Conservation (phyloP, 2,888 invertebrate species). For the Leptarthrus brevirostris region DNA sequence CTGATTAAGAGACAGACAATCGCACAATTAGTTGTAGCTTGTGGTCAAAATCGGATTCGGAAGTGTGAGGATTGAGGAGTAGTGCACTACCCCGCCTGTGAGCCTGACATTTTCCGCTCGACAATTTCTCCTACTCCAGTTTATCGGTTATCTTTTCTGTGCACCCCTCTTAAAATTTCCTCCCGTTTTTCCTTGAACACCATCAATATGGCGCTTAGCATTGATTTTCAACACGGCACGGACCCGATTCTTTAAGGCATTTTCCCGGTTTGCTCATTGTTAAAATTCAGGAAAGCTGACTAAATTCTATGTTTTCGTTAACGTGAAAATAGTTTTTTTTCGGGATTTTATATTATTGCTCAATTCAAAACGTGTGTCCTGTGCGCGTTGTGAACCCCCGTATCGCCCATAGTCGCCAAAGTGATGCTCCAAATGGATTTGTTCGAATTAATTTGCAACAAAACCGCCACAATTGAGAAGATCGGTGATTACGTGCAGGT, state of each 20-base stretch:
- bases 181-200: conserved; percentile 30
- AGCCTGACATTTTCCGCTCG: background rate
- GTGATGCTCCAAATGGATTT: background rate
- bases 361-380: conserved; percentile 2
- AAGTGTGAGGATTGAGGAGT: background rate
- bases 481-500: background rate
- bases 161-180: conserved; percentile 19
- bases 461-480: background rate
- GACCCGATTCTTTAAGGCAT: conserved; percentile 29
- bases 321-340: background rate
- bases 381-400: conserved; percentile 43
- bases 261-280: conserved; percentile 4
- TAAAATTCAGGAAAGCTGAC: background rate
- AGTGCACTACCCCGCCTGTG: background rate
- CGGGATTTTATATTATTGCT: background rate
- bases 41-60: background rate
- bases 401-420: conserved; percentile 4
- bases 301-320: background rate
- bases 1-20: background rate
- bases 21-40: conserved; percentile 9
- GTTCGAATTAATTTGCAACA: background rate
- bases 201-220: conserved; percentile 48
- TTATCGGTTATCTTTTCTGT: conserved; percentile 22
- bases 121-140: background rate
- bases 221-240: conserved; percentile 47